phyloP scores from a whole-genome alignment of 2,797 vertebrate species.

The Gadopsis bispinosus region DNA sequence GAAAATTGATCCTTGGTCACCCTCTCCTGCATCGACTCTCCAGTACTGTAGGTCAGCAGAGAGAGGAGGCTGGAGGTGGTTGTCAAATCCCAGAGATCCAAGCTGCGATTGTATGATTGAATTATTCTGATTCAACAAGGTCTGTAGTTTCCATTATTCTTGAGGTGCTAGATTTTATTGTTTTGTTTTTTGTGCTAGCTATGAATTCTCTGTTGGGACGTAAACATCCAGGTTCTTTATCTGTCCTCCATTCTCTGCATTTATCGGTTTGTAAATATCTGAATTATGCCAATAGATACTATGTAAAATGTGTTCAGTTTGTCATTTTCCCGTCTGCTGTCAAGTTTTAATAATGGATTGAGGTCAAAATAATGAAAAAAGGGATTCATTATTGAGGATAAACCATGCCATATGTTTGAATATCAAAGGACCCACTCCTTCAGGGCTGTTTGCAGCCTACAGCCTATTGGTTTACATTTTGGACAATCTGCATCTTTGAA shows the following conservation, averaged over 20 bases:
- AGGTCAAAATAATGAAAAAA: neutral
- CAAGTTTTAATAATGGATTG: neutral
- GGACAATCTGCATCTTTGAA: neutral
- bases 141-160: neutral
- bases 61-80: conserved; percentile 2
- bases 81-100: conserved; percentile 14
- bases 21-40: neutral
- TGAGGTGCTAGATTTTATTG: neutral
- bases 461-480: neutral
- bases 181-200: neutral
- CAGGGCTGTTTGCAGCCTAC: neutral
- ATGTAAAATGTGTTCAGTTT: neutral
- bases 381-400: too few relatives aligned
- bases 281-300: neutral
- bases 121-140: conserved; percentile 11
- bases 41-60: neutral
- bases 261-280: neutral
- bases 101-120: neutral
- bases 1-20: conserved; percentile 11
- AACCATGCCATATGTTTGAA: neutral
- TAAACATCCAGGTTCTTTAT: neutral
- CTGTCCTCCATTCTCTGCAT: neutral
- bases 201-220: neutral
- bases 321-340: neutral
- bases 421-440: neutral